Base-by-base conservation (phyloP, 2,888 invertebrate species). In the Amaurobius ferox region DNA sequence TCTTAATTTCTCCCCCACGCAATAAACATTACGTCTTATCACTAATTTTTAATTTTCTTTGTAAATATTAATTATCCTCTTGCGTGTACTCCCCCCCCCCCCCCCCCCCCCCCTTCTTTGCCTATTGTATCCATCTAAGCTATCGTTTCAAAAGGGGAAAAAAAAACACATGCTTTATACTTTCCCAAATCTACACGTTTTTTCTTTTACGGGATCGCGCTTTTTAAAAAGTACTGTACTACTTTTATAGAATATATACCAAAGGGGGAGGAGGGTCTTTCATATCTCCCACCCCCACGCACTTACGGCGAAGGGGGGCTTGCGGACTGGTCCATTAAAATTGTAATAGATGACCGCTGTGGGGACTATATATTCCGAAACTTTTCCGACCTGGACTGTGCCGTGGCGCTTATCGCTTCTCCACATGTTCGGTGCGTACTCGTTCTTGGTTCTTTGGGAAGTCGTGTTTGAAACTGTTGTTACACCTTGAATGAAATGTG, bases 331-430 rank as follows among this genome's bases (percentile, higher is more conserved):
- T 72, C 74, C 86, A 86, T 86, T 86, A 79, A 79, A 79, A 76
- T 71, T 74, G 86, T 86, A 86, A 86, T 86, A 86, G 79, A 86
- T 86, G 86, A 86, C 86, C 86, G 86, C 55, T 86, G 39, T 44
- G 86, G 86, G 86, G 79, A 76, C 86, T 70, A 79, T 86, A 70
- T 70, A 44, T 76, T 77, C 77, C 80, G 44, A 73, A n/a, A 80
- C 73, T 66, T 73, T 73, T 73, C 35, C 80, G 73, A 72, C 79
- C 72, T 28, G 67, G 55, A 40, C 67, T 23, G 26, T 66, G 9
- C 67, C 26, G 26, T 6, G 29, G 7, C 44, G 29, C 77, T 85
- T 77, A 77, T 77, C 77, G 71, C 48, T 28, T 1, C 26, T 64
- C 39, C 55, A 40, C 76, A 71, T 77, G 66, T 72, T 85, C 55